Percentiles rank a stretch among this genome's conserved stretches.
These are phyloP conservation scores for Sphaerodactylus townsendi DNA, from an alignment of 2,113 vertebrate genomes.

Conservation along the genomic window DNA sequence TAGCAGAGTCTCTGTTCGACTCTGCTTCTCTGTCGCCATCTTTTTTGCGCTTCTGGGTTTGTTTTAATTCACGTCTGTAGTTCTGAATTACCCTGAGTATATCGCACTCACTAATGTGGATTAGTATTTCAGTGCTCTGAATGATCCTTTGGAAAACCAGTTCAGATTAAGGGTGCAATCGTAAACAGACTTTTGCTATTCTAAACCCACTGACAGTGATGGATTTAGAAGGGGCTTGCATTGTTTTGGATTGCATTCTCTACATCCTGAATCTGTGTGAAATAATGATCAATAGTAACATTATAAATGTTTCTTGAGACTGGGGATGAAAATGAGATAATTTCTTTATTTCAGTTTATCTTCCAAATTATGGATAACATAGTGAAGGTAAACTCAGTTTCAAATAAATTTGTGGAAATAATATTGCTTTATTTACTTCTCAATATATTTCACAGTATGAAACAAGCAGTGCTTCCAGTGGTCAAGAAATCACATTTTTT, in stretches of 20 bases:
- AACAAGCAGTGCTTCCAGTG: constrained; percentile 8
- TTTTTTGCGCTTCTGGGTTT: too few relatives aligned
- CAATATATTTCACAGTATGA: constrained; percentile 3
- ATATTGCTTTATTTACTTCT: background rate
- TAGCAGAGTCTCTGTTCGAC: too few relatives aligned
- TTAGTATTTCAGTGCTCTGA: too few relatives aligned
- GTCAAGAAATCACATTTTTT: constrained; percentile 2
- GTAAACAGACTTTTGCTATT: too few relatives aligned
- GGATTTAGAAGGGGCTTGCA: too few relatives aligned
- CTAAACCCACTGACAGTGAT: too few relatives aligned
- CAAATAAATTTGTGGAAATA: background rate
- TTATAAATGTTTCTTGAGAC: background rate
- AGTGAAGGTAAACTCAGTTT: constrained; percentile 2
- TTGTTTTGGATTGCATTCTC: too few relatives aligned
- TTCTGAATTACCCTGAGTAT: background rate
- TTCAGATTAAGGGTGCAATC: background rate
- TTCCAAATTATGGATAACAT: background rate
- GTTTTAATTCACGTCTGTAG: background rate
- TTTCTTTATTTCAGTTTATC: background rate
- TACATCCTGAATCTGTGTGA: too few relatives aligned
- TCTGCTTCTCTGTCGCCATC: too few relatives aligned
- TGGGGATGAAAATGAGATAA: background rate
- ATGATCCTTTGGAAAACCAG: background rate
- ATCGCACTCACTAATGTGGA: too few relatives aligned
- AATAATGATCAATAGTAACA: too few relatives aligned